phyloP scores from a whole-genome alignment of 2,113 vertebrate genomes.

The Myocastor coypus region DNA sequence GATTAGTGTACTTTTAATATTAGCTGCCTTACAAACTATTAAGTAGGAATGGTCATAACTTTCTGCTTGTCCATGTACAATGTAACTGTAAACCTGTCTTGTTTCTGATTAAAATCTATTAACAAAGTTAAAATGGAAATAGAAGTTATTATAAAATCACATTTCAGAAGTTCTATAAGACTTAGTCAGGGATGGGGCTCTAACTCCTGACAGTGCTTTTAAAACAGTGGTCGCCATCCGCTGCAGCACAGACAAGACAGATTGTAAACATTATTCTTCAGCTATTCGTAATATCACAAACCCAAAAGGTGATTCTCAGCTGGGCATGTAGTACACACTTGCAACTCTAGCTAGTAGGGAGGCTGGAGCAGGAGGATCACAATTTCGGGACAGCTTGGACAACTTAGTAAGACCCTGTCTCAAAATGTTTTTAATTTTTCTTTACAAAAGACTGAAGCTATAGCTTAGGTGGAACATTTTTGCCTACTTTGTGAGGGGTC shows the following conservation, averaged over 20 bases:
- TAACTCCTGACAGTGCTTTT: background rate
- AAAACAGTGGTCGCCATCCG: background rate
- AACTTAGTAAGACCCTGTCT: background rate
- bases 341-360: background rate
- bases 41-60: constrained; percentile 9
- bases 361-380: background rate
- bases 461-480: background rate
- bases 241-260: background rate
- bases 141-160: constrained; percentile 18
- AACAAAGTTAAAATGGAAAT: constrained; percentile 45
- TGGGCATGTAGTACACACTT: background rate
- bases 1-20: constrained; percentile 50
- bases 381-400: background rate
- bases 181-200: background rate
- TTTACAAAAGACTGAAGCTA: background rate
- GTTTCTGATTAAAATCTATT: constrained; percentile 61
- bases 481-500: background rate
- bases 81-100: constrained; percentile 49
- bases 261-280: background rate
- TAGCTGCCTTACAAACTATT: constrained; percentile 45
- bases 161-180: constrained; percentile 14
- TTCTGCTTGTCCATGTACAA: background rate
- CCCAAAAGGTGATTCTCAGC: background rate
- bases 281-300: background rate
- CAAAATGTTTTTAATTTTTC: background rate